Conservation (phyloP, 2,888 invertebrate genomes). For the Fragum whitleyi region DNA sequence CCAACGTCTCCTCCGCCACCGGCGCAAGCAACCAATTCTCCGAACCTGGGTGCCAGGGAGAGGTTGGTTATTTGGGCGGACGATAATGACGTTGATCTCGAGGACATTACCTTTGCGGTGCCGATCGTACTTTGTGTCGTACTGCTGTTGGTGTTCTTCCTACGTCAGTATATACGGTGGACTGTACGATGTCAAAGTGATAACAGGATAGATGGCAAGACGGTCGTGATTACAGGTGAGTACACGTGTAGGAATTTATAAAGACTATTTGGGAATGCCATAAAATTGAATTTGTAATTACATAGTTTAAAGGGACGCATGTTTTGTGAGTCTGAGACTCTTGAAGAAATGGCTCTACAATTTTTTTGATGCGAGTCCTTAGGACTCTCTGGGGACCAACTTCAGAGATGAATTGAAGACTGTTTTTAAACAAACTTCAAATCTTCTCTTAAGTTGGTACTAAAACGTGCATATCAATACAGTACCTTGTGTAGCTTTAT, state of each 20-base stretch:
- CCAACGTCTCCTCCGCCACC: neutral
- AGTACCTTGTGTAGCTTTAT: too few species aligned
- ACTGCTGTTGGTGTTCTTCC: slow-evolving; percentile 73
- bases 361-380: too few species aligned
- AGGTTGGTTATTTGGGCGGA: slow-evolving; percentile 53
- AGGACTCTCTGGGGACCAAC: too few species aligned
- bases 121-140: slow-evolving; percentile 72
- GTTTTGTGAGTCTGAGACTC: too few species aligned
- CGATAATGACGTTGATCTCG: slow-evolving; percentile 59
- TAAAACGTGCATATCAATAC: too few species aligned
- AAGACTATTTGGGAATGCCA: too few species aligned
- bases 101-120: slow-evolving; percentile 69
- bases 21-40: slow-evolving; percentile 1
- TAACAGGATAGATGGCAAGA: slow-evolving; percentile 78
- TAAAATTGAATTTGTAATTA: too few species aligned
- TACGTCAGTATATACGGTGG: slow-evolving; percentile 77
- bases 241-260: neutral
- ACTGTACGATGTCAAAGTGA: slow-evolving; percentile 71
- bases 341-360: too few species aligned
- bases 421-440: too few species aligned
- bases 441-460: too few species aligned
- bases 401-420: too few species aligned
- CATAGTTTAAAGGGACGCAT: too few species aligned
- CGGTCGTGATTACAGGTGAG: slow-evolving; percentile 79
- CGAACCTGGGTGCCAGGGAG: slow-evolving; percentile 34